Base-by-base conservation (phyloP, 2,888 invertebrate genomes). In the Ashinkailepas kermadecensis region DNA sequence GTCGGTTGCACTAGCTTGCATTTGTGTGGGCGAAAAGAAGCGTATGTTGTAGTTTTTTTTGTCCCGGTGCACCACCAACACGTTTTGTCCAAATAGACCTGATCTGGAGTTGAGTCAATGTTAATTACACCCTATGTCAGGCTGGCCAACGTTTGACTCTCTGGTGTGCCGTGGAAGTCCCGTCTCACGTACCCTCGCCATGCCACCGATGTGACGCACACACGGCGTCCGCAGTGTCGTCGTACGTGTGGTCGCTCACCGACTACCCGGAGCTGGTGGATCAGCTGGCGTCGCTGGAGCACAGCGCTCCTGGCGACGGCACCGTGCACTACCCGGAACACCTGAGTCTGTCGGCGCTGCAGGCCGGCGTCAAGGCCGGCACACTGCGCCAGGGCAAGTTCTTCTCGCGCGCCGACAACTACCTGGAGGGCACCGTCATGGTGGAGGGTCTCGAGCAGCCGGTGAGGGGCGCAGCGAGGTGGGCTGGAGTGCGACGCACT, bases 401-500 rank as follows among this genome's bases (percentile, higher is more conserved):
- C 86, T 90, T 92, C 86, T 94, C 96, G 0, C 96, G 96, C 0
- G 90, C 95, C 81, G 97, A 97, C 86, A 99, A 99, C 88, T 98
- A 94, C 87, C 89, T 97, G 21, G 99, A 99, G 88, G 99, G 96
- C 15, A 92, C 90, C 83, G 95, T 95, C 13, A 92, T 91, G 87
- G 92, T 95, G 2, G 94, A 93, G 86, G 91, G 92, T 21, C 91
- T 91, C 86, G 94, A 96, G 62, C 93, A 94, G 88, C 90, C 92
- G 86, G 95, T 95, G 89, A 90, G 91, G 88, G 81, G 39, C 39
- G 39, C 39, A 39, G 39, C 86, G 95, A 96, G 39, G 39, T 39
- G 39, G 39, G 39, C 39, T 39, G 39, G 39, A 39, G 2, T 39
- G 39, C 39, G 39, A 39, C 0, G 90, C 95, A 39, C 39, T 39